Percentiles rank a stretch among this genome's conserved stretches.
Evolutionary conservation across 2,113 vertebrate species (phyloP).

Genomic region (Cynocephalus volans): DNA sequence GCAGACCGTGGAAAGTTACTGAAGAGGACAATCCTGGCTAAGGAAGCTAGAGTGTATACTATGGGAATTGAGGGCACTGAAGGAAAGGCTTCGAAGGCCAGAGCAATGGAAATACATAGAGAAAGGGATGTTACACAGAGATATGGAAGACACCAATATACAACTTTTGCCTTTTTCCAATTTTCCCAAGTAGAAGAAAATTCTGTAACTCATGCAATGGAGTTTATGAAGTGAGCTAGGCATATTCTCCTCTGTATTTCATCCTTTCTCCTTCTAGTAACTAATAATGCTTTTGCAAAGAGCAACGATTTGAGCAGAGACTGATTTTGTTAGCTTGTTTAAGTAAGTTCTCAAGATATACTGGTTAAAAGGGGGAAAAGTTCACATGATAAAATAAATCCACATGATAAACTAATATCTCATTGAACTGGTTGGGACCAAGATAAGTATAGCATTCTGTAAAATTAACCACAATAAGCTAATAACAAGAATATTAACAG

Average conservation of each 20-base stretch:
- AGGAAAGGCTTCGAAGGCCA: not conserved
- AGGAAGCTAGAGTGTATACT: not conserved
- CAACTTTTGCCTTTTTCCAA: not conserved
- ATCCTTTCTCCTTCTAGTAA: not conserved
- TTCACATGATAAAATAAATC: not conserved
- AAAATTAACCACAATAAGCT: not conserved
- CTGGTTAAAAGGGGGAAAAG: not conserved
- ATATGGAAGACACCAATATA: not conserved
- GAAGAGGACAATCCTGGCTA: not conserved
- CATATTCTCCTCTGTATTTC: not conserved
- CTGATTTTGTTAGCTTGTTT: not conserved
- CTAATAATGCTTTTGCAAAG: not conserved
- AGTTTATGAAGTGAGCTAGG: not conserved
- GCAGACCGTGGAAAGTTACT: not conserved
- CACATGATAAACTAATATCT: not conserved
- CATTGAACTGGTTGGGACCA: not conserved
- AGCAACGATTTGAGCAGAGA: not conserved
- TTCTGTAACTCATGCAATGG: not conserved
- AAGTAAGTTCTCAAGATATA: not conserved
- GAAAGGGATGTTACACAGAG: not conserved
- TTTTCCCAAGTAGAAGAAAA: not conserved
- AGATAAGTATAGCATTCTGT: not conserved
- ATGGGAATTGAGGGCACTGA: not conserved
- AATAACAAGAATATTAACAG: not conserved
- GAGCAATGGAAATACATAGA: accelerated